A percentile compares a stretch with the other conserved stretches of the same genome.
phyloP scores from a whole-genome alignment of 2,113 vertebrate genomes.

The Orientallactaga bullata region DNA sequence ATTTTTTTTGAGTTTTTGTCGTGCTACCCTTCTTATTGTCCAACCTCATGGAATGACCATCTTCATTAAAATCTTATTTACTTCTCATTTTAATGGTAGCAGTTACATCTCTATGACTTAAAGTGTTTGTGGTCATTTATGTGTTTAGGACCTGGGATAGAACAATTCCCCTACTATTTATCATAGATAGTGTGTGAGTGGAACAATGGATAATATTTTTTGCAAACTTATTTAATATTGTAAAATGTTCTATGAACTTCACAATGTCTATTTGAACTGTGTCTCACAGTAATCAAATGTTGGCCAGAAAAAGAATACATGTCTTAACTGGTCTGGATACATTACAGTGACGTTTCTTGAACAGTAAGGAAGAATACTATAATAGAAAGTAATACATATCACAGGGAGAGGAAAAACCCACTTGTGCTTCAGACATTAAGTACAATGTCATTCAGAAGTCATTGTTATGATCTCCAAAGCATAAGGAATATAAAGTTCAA shows the following conservation, averaged over 20 bases:
- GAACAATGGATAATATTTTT: not conserved
- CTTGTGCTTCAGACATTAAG: not conserved
- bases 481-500: not conserved
- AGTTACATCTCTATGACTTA: not conserved
- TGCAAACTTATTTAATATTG: not conserved
- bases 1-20: not conserved
- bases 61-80: not conserved
- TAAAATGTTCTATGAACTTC: not conserved
- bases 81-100: not conserved
- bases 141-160: not conserved
- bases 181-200: not conserved
- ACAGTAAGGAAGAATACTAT: not conserved
- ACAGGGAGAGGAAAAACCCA: not conserved
- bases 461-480: not conserved
- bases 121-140: not conserved
- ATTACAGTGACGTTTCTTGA: not conserved
- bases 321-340: not conserved
- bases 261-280: not conserved
- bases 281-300: not conserved
- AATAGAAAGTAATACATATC: not conserved
- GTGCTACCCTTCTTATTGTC: not conserved
- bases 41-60: not conserved
- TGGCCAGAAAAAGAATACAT: not conserved
- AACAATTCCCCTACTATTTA: not conserved
- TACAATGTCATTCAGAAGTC: not conserved